These are phyloP conservation scores for Stenchaetothrips biformis DNA, from an alignment of 2,888 invertebrate species.

Conservation along the genomic window DNA sequence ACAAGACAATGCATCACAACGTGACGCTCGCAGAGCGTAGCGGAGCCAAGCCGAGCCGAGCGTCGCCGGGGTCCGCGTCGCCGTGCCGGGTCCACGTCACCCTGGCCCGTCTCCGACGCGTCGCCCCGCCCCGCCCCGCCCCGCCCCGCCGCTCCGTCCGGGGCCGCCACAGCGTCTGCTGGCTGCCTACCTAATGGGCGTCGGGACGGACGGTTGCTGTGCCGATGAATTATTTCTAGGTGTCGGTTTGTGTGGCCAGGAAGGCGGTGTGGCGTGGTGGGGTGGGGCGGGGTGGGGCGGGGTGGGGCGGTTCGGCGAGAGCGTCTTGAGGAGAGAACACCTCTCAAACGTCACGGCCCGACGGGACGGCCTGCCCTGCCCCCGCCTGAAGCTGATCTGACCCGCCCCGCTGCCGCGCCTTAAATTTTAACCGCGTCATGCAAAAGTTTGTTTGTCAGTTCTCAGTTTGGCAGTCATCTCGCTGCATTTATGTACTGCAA, in stretches of 20 bases:
- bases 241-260: slow-evolving; percentile 7
- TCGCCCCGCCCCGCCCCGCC: background rate
- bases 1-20: slow-evolving; percentile 20
- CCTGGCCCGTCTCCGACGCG: background rate
- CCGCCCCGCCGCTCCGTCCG: background rate
- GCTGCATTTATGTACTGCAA: no score
- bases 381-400: no score
- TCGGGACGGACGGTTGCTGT: slow-evolving; percentile 11
- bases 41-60: no score
- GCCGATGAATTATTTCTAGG: slow-evolving; percentile 1
- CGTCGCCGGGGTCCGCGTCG: no score
- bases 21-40: background rate
- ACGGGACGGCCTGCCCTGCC: no score
- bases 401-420: no score
- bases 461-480: no score
- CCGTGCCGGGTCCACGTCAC: background rate
- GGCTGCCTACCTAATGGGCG: slow-evolving; percentile 20
- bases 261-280: background rate
- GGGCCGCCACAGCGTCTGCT: background rate
- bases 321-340: background rate
- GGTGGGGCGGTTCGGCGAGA: background rate
- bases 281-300: background rate
- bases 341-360: no score
- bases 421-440: no score
- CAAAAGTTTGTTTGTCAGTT: no score